A percentile compares a stretch with the other conserved stretches of the same genome.
Evolutionary conservation across 2,888 invertebrate species (phyloP).

Genomic region (Physocephala rufipes): DNA sequence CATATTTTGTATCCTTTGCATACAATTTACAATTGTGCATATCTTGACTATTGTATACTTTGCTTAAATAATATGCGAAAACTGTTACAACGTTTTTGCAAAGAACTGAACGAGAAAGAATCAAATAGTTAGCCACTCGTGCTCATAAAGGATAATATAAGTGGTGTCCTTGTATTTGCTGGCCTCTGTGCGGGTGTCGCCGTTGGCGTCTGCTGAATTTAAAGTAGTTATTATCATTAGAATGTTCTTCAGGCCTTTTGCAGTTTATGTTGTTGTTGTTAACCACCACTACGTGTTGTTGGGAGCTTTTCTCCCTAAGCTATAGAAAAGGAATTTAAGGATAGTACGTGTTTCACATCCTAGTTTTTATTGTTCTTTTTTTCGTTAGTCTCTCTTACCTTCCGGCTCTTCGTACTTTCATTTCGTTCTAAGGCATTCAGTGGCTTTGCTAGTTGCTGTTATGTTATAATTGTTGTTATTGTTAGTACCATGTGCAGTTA

Average conservation of each 20-base stretch:
- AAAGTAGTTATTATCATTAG: constrained; percentile 32
- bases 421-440: constrained; percentile 35
- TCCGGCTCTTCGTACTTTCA: constrained; percentile 31
- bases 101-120: too few relatives aligned
- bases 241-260: constrained; percentile 21
- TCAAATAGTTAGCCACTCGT: too few relatives aligned
- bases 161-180: too few relatives aligned
- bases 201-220: constrained; percentile 25
- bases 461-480: constrained; percentile 38
- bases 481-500: constrained; percentile 38
- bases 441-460: constrained; percentile 8
- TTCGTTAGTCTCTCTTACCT: constrained; percentile 47
- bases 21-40: constrained; percentile 38
- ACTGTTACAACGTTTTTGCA: background rate
- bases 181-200: too few relatives aligned
- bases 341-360: background rate
- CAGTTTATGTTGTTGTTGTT: background rate
- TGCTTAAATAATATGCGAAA: constrained; percentile 33
- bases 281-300: too few relatives aligned
- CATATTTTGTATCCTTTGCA: constrained; percentile 10
- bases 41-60: constrained; percentile 30
- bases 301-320: background rate
- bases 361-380: constrained; percentile 38
- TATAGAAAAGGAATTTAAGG: too few relatives aligned
- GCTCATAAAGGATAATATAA: too few relatives aligned